Evolutionary conservation across 2,888 invertebrate species (phyloP).

Genomic region (Rhamnusium bicolor): DNA sequence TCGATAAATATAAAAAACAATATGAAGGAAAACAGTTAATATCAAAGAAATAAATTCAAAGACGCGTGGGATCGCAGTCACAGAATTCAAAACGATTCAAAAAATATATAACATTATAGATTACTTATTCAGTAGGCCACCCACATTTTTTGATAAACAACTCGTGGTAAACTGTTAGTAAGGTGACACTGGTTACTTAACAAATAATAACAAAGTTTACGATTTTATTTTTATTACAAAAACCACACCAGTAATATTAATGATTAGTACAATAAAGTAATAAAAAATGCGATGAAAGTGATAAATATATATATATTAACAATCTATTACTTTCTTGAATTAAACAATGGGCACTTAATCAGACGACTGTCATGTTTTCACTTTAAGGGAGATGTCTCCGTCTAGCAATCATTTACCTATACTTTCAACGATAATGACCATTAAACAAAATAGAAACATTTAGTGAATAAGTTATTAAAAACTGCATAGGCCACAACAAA

Average conservation of each 20-base stretch:
- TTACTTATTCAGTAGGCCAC: not conserved
- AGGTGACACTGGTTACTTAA: not conserved
- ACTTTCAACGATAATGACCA: not conserved
- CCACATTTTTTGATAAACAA: not conserved
- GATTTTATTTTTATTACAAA: not conserved
- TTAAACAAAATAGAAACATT: too few species aligned
- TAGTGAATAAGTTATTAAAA: too few species aligned
- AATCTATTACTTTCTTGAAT: slow-evolving; percentile 2
- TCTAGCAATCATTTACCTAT: slow-evolving; percentile 7
- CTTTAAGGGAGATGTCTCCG: not conserved
- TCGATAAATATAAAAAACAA: too few species aligned
- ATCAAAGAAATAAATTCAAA: not conserved
- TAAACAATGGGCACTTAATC: slow-evolving; percentile 17
- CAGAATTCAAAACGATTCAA: not conserved
- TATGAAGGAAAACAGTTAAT: not conserved
- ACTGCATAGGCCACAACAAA: too few species aligned
- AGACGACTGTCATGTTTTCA: slow-evolving; percentile 10
- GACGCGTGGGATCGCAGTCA: not conserved
- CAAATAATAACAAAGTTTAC: not conserved
- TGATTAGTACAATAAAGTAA: not conserved
- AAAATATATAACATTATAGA: not conserved
- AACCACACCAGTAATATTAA: not conserved
- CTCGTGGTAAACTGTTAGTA: not conserved
- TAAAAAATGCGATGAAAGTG: not conserved
- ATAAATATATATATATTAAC: not conserved